Evolutionary conservation across 2,113 vertebrate species (phyloP).

Genomic region (Crotalus tigris): DNA sequence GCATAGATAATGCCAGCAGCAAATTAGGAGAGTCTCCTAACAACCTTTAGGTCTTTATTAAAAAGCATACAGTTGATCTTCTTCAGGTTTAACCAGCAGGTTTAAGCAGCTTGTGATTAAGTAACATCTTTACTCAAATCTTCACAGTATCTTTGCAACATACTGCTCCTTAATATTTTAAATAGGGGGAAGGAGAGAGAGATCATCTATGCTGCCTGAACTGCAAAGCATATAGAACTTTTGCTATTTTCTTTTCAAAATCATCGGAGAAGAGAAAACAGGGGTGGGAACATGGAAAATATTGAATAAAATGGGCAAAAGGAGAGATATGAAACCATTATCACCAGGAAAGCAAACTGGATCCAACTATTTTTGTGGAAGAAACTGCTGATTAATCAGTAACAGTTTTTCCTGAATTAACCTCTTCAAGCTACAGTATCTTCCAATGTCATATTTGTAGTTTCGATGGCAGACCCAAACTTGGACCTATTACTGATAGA

Average conservation of each 20-base stretch:
- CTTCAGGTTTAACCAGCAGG: not conserved
- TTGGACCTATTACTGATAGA: not conserved
- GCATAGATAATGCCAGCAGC: not conserved
- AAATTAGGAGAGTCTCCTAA: not conserved
- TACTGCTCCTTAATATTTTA: not conserved
- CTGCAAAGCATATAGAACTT: not conserved
- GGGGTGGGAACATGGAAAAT: not conserved
- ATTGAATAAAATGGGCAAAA: not conserved
- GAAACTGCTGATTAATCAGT: not conserved
- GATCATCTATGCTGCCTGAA: not conserved
- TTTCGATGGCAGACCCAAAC: not conserved
- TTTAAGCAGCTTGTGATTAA: not conserved
- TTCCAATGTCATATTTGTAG: not conserved
- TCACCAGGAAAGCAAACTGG: not conserved
- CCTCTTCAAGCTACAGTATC: not conserved
- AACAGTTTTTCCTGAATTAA: not conserved
- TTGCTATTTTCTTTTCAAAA: not conserved
- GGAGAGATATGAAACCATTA: not conserved
- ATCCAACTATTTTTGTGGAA: not conserved
- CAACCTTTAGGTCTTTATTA: not conserved
- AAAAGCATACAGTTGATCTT: not conserved
- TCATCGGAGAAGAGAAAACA: conserved; percentile 18
- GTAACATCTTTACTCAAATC: not conserved
- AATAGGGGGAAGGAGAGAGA: not conserved
- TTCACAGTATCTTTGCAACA: not conserved